phyloP scores from a whole-genome alignment of 2,113 vertebrate species.

The Aphelocoma coerulescens region DNA sequence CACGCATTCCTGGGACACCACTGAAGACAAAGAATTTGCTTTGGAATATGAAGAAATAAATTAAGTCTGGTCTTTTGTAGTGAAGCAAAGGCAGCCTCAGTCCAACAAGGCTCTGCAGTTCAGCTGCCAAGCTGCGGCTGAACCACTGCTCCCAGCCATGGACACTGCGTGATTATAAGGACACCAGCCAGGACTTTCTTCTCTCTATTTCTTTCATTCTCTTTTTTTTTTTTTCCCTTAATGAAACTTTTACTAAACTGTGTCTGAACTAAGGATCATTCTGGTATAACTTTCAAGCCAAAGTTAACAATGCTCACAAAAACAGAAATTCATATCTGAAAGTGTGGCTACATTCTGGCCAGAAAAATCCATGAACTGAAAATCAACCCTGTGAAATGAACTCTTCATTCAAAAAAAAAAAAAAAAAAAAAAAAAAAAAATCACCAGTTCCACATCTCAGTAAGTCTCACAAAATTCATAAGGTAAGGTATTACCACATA shows the following conservation, averaged over 20 bases:
- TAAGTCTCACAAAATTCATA: neutral
- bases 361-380: neutral
- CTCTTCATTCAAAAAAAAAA: neutral
- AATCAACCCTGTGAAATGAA: neutral
- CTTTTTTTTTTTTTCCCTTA: neutral
- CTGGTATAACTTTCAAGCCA: neutral
- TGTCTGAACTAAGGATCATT: neutral
- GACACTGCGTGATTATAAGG: neutral
- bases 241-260: neutral
- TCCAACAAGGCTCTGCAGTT: neutral
- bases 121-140: neutral
- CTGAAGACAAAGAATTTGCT: conserved; percentile 1
- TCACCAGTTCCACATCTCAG: neutral
- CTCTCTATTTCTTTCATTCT: neutral
- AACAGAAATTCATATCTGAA: neutral
- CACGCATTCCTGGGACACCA: conserved; percentile 8
- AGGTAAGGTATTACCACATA: neutral
- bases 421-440: neutral
- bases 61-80: neutral
- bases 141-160: neutral
- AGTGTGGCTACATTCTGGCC: neutral
- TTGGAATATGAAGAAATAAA: conserved; percentile 19
- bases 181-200: conserved; percentile 20
- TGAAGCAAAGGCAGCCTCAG: neutral
- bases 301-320: neutral